Evolutionary conservation across 2,888 invertebrate genomes (phyloP).

Genomic region (Eurytoma californica): DNA sequence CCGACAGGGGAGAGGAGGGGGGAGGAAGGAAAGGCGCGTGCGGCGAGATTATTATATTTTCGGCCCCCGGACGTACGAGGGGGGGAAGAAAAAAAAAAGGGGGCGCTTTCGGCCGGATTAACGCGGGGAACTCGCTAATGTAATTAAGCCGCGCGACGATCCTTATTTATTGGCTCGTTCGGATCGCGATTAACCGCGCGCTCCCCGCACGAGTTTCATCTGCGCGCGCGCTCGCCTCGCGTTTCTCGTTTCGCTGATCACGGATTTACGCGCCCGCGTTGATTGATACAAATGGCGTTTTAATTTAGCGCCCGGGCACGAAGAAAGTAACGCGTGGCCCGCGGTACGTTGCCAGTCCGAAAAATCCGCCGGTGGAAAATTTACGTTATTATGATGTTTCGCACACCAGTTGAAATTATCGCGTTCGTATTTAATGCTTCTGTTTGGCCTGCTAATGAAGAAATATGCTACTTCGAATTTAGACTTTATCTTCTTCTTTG

Average conservation of each 20-base stretch:
- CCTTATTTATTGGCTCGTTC: constrained; percentile 38
- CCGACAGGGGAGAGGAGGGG: background rate
- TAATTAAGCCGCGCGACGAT: constrained; percentile 33
- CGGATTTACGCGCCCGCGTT: background rate
- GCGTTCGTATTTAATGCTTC: no score
- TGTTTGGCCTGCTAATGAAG: no score
- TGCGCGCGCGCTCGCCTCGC: background rate
- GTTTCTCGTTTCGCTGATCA: constrained; percentile 9
- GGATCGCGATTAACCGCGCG: background rate
- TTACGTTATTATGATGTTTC: no score
- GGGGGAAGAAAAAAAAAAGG: no score
- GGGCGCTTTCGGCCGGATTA: constrained; percentile 37
- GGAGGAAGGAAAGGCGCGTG: constrained; percentile 41
- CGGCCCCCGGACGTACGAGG: background rate
- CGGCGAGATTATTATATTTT: constrained; percentile 46
- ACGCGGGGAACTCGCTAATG: constrained; percentile 27
- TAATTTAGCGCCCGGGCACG: background rate
- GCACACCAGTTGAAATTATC: no score
- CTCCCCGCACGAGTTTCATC: background rate
- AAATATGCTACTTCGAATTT: no score
- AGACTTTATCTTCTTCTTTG: no score
- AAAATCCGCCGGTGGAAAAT: no score
- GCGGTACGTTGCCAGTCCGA: no score
- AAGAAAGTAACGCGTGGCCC: background rate
- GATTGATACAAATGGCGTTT: constrained; percentile 42